Base-by-base conservation (phyloP, 2,113 vertebrate genomes). In the Megatriorchis doriae region DNA sequence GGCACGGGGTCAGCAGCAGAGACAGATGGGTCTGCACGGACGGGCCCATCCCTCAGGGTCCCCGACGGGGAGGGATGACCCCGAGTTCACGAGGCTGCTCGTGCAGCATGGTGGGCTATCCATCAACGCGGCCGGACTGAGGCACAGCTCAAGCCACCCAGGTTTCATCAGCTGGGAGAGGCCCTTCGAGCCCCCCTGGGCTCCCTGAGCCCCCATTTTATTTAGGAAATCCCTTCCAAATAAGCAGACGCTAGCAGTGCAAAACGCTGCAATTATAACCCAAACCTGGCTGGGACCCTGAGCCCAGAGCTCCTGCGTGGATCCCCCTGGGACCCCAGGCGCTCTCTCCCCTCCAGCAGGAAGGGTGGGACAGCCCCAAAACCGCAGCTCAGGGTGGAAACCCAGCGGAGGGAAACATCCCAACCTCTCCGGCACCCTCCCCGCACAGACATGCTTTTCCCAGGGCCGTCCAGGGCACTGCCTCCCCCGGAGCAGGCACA, bases 11-110 rank as follows among this genome's bases (percentile, higher is more conserved):
- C 5, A 6, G 29, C 48, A 32, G 48, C 13, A 1, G 50, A 23
- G n/a, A 16, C 7, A 4, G 71, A 11, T 0, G 4, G 7, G 50
- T 23, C 18, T 11, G 8, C 19, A 3, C 0, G 4, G 27, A 29
- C 32, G 29, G 38, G 16, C 29, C 20, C 52, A 6, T 25, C 65
- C 65, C 65, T 21, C 10, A 10, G 65, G 34, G 22, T 82, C 55
- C 67, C 23, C 14, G 2, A 15, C 6, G 4, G 40, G 11, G 7
- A 26, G 53, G 26, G 40, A 13, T 14, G 59, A 34, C 34, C 71
- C 61, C 50, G 8, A 11, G 59, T 6, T 32, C 21, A 22, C 8
- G 7, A 20, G 42, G 50, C 71, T 7, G 34, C 16, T 4, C 22
- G 16, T 17, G 40, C 48, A 11, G 52, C 11, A 1, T 1, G n/a